Evolutionary conservation across 2,888 invertebrate species (phyloP), one percentile per base, ranked within the genome.

Genomic region (Trileptium ribeirensis): DNA sequence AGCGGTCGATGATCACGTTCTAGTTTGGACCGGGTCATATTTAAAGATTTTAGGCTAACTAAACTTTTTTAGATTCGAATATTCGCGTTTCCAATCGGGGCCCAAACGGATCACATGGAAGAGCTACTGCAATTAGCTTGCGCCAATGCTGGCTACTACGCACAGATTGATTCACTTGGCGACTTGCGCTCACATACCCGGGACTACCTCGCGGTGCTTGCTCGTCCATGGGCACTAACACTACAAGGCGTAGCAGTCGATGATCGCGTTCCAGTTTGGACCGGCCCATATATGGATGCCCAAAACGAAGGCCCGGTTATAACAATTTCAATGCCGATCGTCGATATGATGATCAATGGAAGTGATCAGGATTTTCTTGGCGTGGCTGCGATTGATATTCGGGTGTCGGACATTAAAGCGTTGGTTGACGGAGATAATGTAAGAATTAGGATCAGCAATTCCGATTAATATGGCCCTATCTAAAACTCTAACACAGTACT

Each of bases 51-150:
- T n/a, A n/a, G n/a, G n/a, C n/a, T n/a, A n/a, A n/a, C n/a, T 51
- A 51, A 15, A 51, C 51, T 24, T 8, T 51, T 33, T 81, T 84
- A 90, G 89, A 88, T 90, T 15, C 86, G 90, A 74, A 89, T 91
- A 33, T 91, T 91, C 84, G 89, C 90, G 0, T 90, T 90, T 86
- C 90, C 90, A 38, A 89, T 91, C 80, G 91, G 91, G 1, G 90
- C 89, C 0, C 90, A 90, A 80, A 89, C 90, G 0, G 89, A 89
- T 75, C 90, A 90, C 3, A 87, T 89, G 1, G 87, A 88, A 64
- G 89, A 89, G 19, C 87, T 90, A 8, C 88, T 87, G 82, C 88
- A 88, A 87, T 89, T 91, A 86, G 90, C 91, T 0, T 91, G 91
- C 86, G 86, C 87, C 15, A 90, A 90, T 81, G 88, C 89, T 88